Conservation (phyloP, 2,113 vertebrate species). For the Tonatia bakeri region DNA sequence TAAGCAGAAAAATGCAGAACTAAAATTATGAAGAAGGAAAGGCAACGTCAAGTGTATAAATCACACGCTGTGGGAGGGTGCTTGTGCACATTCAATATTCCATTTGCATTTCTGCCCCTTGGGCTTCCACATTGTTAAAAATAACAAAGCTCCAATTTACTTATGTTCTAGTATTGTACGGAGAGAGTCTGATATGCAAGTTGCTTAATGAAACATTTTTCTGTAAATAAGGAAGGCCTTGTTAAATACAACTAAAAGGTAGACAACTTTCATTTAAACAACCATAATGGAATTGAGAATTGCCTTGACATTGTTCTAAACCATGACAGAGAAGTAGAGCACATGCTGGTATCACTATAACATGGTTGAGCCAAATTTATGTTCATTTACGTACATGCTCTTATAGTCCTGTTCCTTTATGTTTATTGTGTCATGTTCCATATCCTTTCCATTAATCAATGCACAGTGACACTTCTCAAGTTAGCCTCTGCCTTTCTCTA, state of each 20-base stretch:
- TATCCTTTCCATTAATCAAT: not conserved
- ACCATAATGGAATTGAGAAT: not conserved
- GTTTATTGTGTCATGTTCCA: not conserved
- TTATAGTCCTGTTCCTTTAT: not conserved
- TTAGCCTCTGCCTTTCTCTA: not conserved
- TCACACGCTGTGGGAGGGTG: not conserved
- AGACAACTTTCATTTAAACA: not conserved
- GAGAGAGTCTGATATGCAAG: not conserved
- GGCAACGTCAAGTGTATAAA: not conserved
- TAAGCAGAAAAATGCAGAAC: conserved; percentile 1
- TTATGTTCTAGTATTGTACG: not conserved
- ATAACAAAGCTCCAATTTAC: not conserved
- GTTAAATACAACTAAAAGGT: not conserved
- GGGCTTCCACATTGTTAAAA: not conserved
- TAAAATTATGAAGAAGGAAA: not conserved
- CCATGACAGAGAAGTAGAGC: not conserved
- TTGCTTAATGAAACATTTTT: not conserved
- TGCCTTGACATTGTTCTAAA: not conserved
- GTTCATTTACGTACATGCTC: not conserved
- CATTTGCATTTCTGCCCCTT: not conserved
- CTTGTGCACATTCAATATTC: not conserved
- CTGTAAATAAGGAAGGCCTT: conserved; percentile 14
- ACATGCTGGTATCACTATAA: not conserved
- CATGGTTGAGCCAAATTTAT: not conserved
- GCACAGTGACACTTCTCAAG: not conserved